These are phyloP conservation scores for Aleadryas rufinucha DNA, from an alignment of 2,113 vertebrate genomes.

Conservation along the genomic window DNA sequence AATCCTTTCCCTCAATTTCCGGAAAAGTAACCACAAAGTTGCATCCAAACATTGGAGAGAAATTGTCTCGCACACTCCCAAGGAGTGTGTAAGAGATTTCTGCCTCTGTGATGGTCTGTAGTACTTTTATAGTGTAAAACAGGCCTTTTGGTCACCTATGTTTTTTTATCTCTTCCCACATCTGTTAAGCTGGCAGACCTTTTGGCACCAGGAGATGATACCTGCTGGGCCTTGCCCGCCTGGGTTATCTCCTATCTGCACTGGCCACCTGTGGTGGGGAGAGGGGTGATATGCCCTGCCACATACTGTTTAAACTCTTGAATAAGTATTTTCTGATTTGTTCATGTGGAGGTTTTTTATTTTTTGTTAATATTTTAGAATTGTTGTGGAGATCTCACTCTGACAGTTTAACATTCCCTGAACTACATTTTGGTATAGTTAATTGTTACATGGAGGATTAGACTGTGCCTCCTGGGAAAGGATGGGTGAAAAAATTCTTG, in stretches of 20 bases:
- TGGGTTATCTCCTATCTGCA: neutral
- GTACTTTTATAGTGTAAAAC: neutral
- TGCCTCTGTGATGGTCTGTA: neutral
- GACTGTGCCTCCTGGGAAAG: neutral
- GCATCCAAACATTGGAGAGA: neutral
- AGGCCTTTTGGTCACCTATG: neutral
- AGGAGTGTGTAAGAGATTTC: neutral
- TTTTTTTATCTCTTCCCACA: neutral
- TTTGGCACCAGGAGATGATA: neutral
- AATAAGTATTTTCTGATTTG: neutral
- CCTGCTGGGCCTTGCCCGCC: neutral
- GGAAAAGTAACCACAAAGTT: neutral
- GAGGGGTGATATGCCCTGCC: neutral
- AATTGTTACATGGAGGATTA: fast-evolving
- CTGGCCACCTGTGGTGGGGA: neutral
- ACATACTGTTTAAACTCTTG: neutral
- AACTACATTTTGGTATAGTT: neutral
- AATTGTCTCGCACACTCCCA: fast-evolving
- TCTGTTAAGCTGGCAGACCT: neutral
- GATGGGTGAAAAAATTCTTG: neutral
- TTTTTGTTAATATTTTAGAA: neutral
- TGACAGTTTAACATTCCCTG: neutral
- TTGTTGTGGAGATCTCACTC: neutral
- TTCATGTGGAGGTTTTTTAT: neutral
- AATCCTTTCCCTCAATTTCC: neutral